Conservation (phyloP, 1,140 invertebrate genomes). For the Centruroides sculpturatus region DNA sequence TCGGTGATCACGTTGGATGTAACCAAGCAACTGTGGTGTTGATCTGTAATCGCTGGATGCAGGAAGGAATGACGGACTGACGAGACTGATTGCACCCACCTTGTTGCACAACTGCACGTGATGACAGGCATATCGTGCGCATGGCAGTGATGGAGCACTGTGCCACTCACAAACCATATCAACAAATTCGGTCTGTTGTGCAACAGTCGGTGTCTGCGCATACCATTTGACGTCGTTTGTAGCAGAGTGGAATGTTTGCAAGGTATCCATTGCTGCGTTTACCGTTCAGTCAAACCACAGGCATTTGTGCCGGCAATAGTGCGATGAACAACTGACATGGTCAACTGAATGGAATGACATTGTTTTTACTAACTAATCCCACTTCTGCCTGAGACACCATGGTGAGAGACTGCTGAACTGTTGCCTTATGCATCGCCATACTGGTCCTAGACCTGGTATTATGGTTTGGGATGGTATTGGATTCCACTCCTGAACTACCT, state of each 20-base stretch:
- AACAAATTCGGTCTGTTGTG: not conserved
- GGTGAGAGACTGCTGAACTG: too few relatives aligned
- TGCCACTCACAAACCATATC: not conserved
- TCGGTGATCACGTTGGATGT: not conserved
- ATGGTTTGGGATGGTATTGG: too few relatives aligned
- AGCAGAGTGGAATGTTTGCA: not conserved
- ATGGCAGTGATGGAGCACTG: not conserved
- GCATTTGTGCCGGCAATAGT: not conserved
- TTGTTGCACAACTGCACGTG: not conserved
- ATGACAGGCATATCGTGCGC: not conserved
- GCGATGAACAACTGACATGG: not conserved
- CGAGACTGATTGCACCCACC: not conserved
- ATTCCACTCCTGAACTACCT: too few relatives aligned
- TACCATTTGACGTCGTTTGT: conserved; percentile 1
- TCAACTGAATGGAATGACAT: not conserved
- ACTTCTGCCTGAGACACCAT: not conserved
- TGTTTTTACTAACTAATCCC: not conserved
- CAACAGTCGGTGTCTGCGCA: not conserved
- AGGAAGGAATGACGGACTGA: not conserved
- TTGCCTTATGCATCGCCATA: too few relatives aligned
- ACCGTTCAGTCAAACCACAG: not conserved
- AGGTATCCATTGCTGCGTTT: not conserved
- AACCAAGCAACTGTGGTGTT: conserved; percentile 1
- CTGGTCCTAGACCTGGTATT: too few relatives aligned
- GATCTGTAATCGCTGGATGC: not conserved